phyloP scores from a whole-genome alignment of 2,888 invertebrate species.

The Acleris cristana region DNA sequence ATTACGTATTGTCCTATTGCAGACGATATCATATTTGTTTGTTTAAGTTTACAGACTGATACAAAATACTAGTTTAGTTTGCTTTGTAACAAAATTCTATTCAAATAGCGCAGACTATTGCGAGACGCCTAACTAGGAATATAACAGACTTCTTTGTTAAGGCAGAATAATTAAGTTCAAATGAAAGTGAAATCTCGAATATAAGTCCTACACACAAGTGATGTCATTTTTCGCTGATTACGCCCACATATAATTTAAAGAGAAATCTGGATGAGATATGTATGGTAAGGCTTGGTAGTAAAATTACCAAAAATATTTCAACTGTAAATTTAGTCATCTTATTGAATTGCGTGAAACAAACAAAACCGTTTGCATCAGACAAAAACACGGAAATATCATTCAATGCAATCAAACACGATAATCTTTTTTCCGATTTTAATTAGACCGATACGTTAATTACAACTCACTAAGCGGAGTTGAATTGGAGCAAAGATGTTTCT shows the following conservation, averaged over 20 bases:
- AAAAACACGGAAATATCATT: conserved; percentile 2
- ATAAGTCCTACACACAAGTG: conserved; percentile 30
- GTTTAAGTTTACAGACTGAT: conserved; percentile 33
- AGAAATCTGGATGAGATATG: conserved; percentile 9
- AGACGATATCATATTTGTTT: conserved; percentile 32
- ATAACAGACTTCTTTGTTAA: conserved; percentile 12
- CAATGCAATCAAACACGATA: conserved; percentile 22
- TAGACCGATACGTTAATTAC: conserved; percentile 15
- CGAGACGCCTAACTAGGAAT: conserved; percentile 1
- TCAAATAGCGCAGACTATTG: conserved; percentile 14
- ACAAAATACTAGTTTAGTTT: conserved; percentile 22
- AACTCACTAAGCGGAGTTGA: conserved; percentile 33
- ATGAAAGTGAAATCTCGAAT: conserved; percentile 31
- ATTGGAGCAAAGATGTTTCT: conserved; percentile 41
- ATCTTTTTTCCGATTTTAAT: conserved; percentile 44
- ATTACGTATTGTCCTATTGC: conserved; percentile 53
- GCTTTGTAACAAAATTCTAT: conserved; percentile 35
- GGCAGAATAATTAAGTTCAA: background rate
- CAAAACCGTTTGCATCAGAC: background rate
- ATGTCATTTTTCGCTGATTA: conserved; percentile 21
- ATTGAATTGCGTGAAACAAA: background rate
- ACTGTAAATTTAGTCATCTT: background rate
- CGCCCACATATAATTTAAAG: conserved; percentile 6
- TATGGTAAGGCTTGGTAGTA: background rate
- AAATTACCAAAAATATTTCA: background rate